Percentiles rank a stretch among this genome's conserved stretches.
These are phyloP conservation scores for Phenacoccus solenopsis DNA, from an alignment of 1,140 invertebrate species.

Conservation along the genomic window DNA sequence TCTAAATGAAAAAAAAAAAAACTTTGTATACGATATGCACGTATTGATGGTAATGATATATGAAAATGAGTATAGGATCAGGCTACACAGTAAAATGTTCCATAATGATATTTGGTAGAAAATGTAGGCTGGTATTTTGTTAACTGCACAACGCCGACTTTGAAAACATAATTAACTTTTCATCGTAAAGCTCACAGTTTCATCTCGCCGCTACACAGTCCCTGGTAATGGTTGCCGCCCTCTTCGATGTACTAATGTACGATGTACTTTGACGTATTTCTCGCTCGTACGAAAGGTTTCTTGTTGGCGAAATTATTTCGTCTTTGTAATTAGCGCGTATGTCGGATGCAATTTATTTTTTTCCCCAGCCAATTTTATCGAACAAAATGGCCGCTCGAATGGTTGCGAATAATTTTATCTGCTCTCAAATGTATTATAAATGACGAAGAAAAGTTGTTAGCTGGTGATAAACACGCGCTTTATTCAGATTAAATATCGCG, in stretches of 20 bases:
- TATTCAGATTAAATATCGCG: background rate
- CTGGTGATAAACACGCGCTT: slow-evolving; percentile 1
- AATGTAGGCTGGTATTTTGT: background rate
- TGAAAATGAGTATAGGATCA: background rate
- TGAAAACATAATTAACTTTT: slow-evolving; percentile 16
- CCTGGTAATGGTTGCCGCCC: background rate
- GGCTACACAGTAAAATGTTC: slow-evolving; percentile 7
- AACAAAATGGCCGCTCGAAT: background rate
- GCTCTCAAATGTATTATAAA: background rate
- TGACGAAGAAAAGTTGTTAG: background rate
- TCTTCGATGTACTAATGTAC: background rate
- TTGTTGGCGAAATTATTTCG: slow-evolving; percentile 10
- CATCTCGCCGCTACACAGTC: background rate
- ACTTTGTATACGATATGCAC: too few relatives aligned
- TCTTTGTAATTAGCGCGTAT: background rate
- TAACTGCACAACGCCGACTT: slow-evolving; percentile 6
- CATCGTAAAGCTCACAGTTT: slow-evolving; percentile 15
- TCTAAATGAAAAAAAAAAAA: too few relatives aligned
- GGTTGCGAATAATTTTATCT: background rate
- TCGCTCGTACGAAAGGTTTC: background rate
- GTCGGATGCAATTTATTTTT: background rate
- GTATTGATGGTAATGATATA: background rate
- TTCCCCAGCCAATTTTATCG: background rate
- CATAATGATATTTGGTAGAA: slow-evolving; percentile 8
- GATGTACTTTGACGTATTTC: background rate